A percentile compares a stretch with the other conserved stretches of the same genome.
phyloP scores from a whole-genome alignment of 2,888 invertebrate genomes.

The Apotomis betuletana region DNA sequence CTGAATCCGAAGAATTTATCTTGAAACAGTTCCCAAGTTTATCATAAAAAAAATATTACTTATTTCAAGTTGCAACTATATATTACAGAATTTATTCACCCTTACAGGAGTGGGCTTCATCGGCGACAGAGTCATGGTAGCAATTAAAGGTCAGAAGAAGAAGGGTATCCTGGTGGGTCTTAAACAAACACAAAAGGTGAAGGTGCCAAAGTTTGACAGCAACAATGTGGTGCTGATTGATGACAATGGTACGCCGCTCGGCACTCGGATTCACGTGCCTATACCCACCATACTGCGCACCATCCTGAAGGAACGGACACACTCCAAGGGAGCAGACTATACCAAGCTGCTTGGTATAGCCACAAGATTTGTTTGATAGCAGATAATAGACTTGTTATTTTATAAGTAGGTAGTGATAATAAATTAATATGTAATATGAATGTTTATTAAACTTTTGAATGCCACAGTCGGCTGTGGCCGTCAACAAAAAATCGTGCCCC shows the following conservation, averaged over 20 bases:
- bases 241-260: conserved; percentile 96
- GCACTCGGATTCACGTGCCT: conserved; percentile 97
- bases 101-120: conserved; percentile 78
- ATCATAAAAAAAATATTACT: no score
- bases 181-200: conserved; percentile 90
- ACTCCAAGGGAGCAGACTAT: conserved; percentile 93
- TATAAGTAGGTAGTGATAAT: conserved; percentile 54
- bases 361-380: conserved; percentile 89
- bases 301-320: conserved; percentile 91
- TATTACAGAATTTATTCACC: no score
- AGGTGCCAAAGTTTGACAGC: conserved; percentile 95
- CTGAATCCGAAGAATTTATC: no score
- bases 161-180: conserved; percentile 95
- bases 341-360: conserved; percentile 96
- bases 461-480: no score
- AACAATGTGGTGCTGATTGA: conserved; percentile 98
- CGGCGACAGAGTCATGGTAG: conserved; percentile 95
- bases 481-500: no score
- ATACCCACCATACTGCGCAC: conserved; percentile 95
- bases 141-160: conserved; percentile 97
- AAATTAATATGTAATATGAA: conserved; percentile 45
- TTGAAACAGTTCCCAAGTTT: no score
- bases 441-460: no score
- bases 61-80: no score
- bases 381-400: conserved; percentile 8